These are phyloP conservation scores for Leuciscus waleckii DNA, from an alignment of 2,797 vertebrate species.

Conservation along the genomic window DNA sequence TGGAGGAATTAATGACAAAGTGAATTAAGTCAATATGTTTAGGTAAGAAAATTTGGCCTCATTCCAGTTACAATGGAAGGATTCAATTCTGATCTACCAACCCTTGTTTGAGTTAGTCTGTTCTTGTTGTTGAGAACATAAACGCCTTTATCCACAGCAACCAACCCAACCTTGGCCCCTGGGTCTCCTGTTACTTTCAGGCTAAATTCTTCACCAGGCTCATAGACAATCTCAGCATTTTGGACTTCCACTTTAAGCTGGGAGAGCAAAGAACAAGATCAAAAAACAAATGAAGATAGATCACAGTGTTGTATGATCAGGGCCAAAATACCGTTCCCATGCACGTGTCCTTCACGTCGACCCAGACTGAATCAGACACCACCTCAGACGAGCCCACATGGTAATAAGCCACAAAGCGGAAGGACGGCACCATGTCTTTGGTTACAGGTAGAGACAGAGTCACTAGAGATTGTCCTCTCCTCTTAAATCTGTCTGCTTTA, in stretches of 20 bases:
- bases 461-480: conserved; percentile 69
- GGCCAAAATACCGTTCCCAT: conserved; percentile 73
- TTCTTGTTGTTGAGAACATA: conserved; percentile 78
- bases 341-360: conserved; percentile 81
- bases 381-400: conserved; percentile 61
- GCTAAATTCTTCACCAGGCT: conserved; percentile 64
- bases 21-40: not conserved
- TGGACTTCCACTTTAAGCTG: not conserved
- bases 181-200: conserved; percentile 75
- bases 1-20: not conserved
- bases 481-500: conserved; percentile 56
- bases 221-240: not conserved
- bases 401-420: conserved; percentile 82
- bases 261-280: not conserved
- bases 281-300: not conserved
- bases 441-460: conserved; percentile 71
- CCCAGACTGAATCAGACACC: conserved; percentile 82
- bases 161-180: conserved; percentile 75
- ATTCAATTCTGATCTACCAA: conserved; percentile 41
- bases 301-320: not conserved
- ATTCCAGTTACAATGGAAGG: not conserved
- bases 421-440: conserved; percentile 77
- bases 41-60: not conserved
- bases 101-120: conserved; percentile 77
- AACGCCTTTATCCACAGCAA: conserved; percentile 82